Evolutionary conservation across 2,888 invertebrate species (phyloP).

Genomic region (Mylabris sibirica): DNA sequence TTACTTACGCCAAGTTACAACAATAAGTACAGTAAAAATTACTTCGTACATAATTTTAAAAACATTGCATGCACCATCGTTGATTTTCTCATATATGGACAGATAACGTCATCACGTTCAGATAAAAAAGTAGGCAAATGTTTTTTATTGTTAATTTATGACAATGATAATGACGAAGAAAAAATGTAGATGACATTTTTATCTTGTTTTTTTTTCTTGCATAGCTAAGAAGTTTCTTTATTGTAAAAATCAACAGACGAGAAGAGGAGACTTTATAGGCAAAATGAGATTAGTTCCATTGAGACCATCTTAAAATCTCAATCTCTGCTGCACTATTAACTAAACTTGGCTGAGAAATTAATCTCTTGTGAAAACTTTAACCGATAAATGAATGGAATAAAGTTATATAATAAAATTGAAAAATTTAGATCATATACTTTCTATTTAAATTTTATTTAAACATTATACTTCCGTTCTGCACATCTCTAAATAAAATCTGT

Average conservation of each 20-base stretch:
- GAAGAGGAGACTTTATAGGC: not conserved
- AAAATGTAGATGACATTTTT: not conserved
- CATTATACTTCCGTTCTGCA: conserved; percentile 6
- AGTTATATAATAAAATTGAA: not conserved
- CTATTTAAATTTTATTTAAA: not conserved
- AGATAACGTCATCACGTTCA: conserved; percentile 20
- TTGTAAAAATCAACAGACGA: not conserved
- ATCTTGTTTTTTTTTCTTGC: conserved; percentile 15
- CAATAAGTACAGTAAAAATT: not conserved
- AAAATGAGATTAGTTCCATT: not conserved
- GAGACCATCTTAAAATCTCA: not conserved
- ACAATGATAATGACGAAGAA: conserved; percentile 6
- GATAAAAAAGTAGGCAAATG: conserved; percentile 21
- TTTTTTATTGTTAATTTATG: conserved; percentile 32
- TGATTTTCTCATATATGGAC: conserved; percentile 10
- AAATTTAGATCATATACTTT: conserved; percentile 14
- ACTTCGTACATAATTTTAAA: conserved; percentile 16
- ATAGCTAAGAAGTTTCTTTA: not conserved
- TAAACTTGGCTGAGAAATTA: not conserved
- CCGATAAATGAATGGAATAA: not conserved
- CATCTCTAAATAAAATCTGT: conserved; percentile 14
- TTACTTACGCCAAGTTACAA: conserved; percentile 28
- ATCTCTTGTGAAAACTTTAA: conserved; percentile 1
- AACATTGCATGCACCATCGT: conserved; percentile 20
- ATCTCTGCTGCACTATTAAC: not conserved